phyloP scores from a whole-genome alignment of 2,888 invertebrate species.

The Acrocyrtus sp. region DNA sequence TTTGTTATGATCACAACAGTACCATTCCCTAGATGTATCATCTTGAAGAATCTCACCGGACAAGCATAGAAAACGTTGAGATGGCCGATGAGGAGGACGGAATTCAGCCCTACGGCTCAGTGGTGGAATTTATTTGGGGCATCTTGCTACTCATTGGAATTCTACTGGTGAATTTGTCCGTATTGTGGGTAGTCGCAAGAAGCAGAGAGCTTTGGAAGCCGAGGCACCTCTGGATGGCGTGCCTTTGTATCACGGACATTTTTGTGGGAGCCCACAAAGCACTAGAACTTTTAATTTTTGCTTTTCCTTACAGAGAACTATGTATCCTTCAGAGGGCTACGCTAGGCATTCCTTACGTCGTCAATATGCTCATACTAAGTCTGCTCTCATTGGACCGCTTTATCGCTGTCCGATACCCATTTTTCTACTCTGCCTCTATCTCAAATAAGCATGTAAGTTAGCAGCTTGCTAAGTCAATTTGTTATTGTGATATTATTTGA shows the following conservation, averaged over 20 bases:
- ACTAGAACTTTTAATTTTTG: slow-evolving; percentile 57
- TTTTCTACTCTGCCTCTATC: slow-evolving; percentile 61
- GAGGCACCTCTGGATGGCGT: slow-evolving; percentile 63
- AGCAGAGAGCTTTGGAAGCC: slow-evolving; percentile 63
- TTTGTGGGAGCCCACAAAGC: slow-evolving; percentile 63
- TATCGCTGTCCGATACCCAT: slow-evolving; percentile 62
- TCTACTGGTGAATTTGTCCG: slow-evolving; percentile 58
- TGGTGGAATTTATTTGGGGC: slow-evolving; percentile 61
- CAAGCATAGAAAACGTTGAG: slow-evolving; percentile 9
- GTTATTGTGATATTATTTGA: not conserved
- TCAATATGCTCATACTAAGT: slow-evolving; percentile 62
- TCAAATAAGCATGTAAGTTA: slow-evolving; percentile 62
- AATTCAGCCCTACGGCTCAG: slow-evolving; percentile 21
- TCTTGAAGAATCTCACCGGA: slow-evolving; percentile 19
- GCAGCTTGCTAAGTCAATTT: not conserved
- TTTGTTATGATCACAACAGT: too few relatives aligned
- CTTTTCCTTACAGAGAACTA: slow-evolving; percentile 49
- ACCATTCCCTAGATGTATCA: too few relatives aligned
- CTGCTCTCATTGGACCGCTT: slow-evolving; percentile 62
- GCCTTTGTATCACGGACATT: slow-evolving; percentile 62
- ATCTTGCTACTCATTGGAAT: slow-evolving; percentile 59
- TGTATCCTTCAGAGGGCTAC: slow-evolving; percentile 57
- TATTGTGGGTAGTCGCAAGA: slow-evolving; percentile 60
- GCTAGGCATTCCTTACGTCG: slow-evolving; percentile 61
- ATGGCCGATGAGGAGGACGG: slow-evolving; percentile 11